A percentile compares a stretch with the other conserved stretches of the same genome.
Conservation (phyloP, 2,797 vertebrate genomes). For the Pterois miles region DNA sequence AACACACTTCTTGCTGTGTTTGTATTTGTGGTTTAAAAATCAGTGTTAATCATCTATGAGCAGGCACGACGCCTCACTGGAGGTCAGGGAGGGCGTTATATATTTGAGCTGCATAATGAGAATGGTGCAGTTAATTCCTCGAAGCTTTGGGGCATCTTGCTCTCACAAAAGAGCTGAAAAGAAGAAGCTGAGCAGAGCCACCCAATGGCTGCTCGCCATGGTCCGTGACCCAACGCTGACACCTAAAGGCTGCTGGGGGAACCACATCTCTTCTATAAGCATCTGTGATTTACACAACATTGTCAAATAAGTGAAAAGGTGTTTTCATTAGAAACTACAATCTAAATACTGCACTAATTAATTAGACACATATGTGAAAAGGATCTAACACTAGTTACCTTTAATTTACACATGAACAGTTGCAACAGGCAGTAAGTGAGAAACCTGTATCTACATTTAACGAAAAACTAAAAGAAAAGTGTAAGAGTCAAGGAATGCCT, state of each 20-base stretch:
- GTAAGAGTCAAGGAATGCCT: not conserved
- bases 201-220: not conserved
- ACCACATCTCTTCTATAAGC: not conserved
- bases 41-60: not conserved
- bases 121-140: slow-evolving; percentile 42
- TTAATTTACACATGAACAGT: not conserved
- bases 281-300: not conserved
- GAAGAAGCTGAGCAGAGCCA: not conserved
- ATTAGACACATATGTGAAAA: not conserved
- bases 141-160: slow-evolving; percentile 28
- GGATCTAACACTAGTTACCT: not conserved
- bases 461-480: not conserved
- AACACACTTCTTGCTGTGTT: not conserved
- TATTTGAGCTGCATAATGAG: slow-evolving; percentile 39
- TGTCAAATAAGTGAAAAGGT: not conserved
- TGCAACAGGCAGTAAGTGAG: not conserved
- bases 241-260: slow-evolving; percentile 66
- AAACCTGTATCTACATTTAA: not conserved
- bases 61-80: not conserved
- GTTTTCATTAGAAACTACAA: not conserved
- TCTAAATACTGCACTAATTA: not conserved
- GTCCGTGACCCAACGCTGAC: slow-evolving; percentile 72
- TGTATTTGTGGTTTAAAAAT: not conserved
- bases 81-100: not conserved
- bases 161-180: slow-evolving; percentile 17